These are phyloP conservation scores for Spondyliosoma cantharus DNA, from an alignment of 2,797 vertebrate species.

Conservation along the genomic window DNA sequence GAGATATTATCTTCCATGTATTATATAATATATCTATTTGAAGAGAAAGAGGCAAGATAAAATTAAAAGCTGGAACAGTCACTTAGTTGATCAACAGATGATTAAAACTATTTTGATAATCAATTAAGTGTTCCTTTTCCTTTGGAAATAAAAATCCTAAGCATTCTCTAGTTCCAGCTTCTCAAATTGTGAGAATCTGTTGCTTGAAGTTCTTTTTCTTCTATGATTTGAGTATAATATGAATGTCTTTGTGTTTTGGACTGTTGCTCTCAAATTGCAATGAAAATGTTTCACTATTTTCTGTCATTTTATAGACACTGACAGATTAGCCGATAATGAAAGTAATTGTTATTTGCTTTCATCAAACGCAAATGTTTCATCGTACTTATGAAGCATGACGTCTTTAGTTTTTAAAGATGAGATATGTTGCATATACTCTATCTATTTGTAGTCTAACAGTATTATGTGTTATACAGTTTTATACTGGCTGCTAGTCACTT, in stretches of 20 bases:
- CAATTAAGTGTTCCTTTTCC: background rate
- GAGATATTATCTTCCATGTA: slow-evolving; percentile 19
- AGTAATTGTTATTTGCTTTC: background rate
- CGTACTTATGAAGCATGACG: slow-evolving; percentile 17
- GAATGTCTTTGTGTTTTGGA: background rate
- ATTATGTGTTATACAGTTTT: slow-evolving; percentile 28
- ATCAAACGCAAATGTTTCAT: slow-evolving; percentile 9
- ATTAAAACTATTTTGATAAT: slow-evolving; percentile 13
- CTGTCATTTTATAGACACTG: background rate
- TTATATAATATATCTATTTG: slow-evolving; percentile 2
- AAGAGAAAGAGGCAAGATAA: slow-evolving; percentile 1
- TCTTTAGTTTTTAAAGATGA: slow-evolving; percentile 21
- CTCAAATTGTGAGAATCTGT: slow-evolving; percentile 1
- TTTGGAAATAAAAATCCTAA: background rate
- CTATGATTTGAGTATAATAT: background rate
- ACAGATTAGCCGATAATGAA: background rate
- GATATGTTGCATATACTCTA: background rate
- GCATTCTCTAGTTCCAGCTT: background rate
- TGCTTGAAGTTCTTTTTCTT: slow-evolving; percentile 12
- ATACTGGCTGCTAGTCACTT: slow-evolving; percentile 35
- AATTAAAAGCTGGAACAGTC: background rate
- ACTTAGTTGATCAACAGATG: background rate
- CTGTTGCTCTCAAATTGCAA: background rate
- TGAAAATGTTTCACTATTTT: slow-evolving; percentile 5
- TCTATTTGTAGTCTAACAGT: slow-evolving; percentile 24